Percentiles rank a stretch among this genome's conserved stretches.
Evolutionary conservation across 2,888 invertebrate genomes (phyloP).

Genomic region (Drosophila melanosoma): DNA sequence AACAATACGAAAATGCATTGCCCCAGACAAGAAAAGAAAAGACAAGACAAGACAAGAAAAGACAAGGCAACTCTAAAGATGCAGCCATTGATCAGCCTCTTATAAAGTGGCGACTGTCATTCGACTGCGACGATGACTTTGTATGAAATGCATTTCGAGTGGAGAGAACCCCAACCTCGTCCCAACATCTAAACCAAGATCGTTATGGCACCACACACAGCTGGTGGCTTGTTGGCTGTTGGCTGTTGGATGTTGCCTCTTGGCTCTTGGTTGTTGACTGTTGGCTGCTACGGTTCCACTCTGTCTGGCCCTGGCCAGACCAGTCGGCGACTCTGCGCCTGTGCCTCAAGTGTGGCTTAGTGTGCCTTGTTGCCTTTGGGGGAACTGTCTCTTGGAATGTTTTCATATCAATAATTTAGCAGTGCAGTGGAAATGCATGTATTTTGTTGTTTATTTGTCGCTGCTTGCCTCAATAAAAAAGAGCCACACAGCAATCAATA

Average conservation of each 20-base stretch:
- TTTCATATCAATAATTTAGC: conserved; percentile 62
- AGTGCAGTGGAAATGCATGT: conserved; percentile 51
- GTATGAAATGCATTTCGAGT: conserved; percentile 76
- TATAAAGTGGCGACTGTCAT: conserved; percentile 80
- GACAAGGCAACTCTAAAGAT: conserved; percentile 58
- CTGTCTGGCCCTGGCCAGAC: conserved; percentile 78
- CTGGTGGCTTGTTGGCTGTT: conserved; percentile 68
- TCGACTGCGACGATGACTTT: conserved; percentile 73
- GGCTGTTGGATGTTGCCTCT: conserved; percentile 16
- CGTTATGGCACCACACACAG: conserved; percentile 54
- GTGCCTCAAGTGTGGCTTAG: conserved; percentile 27
- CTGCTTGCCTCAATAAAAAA: conserved; percentile 75
- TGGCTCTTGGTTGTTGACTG: conserved; percentile 54
- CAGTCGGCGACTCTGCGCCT: conserved; percentile 67
- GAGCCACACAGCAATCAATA: conserved; percentile 76
- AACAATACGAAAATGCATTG: conserved; percentile 82
- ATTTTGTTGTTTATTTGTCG: conserved; percentile 65
- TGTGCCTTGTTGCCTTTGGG: conserved; percentile 3
- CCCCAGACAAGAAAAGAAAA: conserved; percentile 55
- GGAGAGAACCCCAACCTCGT: conserved; percentile 41
- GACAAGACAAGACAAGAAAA: conserved; percentile 33
- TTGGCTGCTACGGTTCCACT: conserved; percentile 72
- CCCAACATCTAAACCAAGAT: conserved; percentile 37
- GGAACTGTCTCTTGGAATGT: conserved; percentile 61
- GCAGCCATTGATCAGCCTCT: conserved; percentile 79